Percentiles rank a stretch among this genome's conserved stretches.
phyloP scores from a whole-genome alignment of 2,113 vertebrate species.

The Tenebrosternarchus preto region DNA sequence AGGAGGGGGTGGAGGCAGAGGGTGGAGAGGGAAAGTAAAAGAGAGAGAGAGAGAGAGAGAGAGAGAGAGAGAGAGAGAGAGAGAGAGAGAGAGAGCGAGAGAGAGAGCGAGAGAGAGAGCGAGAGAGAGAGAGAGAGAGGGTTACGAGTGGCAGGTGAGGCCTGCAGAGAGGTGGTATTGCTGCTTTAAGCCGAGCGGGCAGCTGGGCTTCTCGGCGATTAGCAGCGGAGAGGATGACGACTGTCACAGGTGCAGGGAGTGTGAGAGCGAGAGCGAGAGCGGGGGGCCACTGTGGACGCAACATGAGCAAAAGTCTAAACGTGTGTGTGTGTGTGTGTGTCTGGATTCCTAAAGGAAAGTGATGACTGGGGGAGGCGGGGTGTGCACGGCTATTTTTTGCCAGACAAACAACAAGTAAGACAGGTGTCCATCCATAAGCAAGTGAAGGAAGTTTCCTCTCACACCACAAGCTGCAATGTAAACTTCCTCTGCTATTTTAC shows the following conservation, averaged over 20 bases:
- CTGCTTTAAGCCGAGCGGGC: slow-evolving; percentile 61
- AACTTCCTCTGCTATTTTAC: slow-evolving; percentile 7
- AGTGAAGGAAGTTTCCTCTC: slow-evolving; percentile 13
- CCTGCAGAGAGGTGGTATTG: slow-evolving; percentile 55
- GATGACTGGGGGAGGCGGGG: slow-evolving; percentile 5
- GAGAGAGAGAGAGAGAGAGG: slow-evolving; percentile 3
- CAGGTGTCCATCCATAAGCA: slow-evolving; percentile 38
- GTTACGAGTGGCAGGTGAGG: slow-evolving; percentile 51
- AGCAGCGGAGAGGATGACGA: slow-evolving; percentile 59
- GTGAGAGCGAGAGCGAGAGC: slow-evolving; percentile 20
- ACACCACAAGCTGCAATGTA: slow-evolving; percentile 6
- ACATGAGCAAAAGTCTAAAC: slow-evolving; percentile 48
- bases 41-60: slow-evolving; percentile 8
- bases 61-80: background rate
- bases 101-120: background rate
- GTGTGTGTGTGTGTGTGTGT: slow-evolving; percentile 6
- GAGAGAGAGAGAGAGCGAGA: background rate
- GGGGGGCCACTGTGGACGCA: slow-evolving; percentile 31
- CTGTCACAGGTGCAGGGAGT: slow-evolving; percentile 67
- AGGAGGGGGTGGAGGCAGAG: too few relatives aligned
- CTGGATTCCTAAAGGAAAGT: slow-evolving; percentile 49
- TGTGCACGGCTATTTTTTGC: slow-evolving; percentile 16
- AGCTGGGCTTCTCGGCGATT: slow-evolving; percentile 68
- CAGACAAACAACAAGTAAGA: slow-evolving; percentile 51
- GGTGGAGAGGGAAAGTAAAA: too few relatives aligned